Evolutionary conservation across 2,113 vertebrate species (phyloP).

Genomic region (Gymnobelideus leadbeateri): DNA sequence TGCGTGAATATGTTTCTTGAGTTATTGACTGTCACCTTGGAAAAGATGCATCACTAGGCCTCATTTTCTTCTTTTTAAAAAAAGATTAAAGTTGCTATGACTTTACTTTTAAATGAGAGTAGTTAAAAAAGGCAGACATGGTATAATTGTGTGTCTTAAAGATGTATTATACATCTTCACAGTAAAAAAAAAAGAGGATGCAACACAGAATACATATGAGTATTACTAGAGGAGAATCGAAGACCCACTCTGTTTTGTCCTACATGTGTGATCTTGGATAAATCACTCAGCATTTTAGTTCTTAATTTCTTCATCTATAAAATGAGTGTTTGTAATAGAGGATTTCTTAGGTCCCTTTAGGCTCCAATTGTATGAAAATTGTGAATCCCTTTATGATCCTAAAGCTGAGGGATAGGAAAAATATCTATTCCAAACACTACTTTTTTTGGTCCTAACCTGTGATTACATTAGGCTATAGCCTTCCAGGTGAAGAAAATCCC

Average conservation of each 20-base stretch:
- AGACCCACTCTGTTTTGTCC: background rate
- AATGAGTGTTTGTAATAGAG: background rate
- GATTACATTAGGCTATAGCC: background rate
- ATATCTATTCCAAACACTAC: background rate
- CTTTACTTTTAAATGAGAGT: constrained; percentile 43
- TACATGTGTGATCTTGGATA: background rate
- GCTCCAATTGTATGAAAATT: background rate
- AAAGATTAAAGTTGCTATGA: constrained; percentile 27
- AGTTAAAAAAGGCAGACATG: constrained; percentile 3
- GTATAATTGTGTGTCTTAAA: background rate
- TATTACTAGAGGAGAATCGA: background rate
- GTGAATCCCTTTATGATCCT: background rate
- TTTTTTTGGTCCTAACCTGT: background rate
- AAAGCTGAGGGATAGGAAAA: background rate
- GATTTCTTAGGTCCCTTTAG: background rate
- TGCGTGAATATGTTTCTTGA: constrained; percentile 1
- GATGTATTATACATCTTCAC: constrained; percentile 31
- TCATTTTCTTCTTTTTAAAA: background rate
- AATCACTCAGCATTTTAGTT: background rate
- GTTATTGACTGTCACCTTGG: background rate
- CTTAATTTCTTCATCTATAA: background rate
- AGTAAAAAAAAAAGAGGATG: constrained; percentile 30
- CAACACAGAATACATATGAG: background rate
- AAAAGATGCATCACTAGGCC: background rate
- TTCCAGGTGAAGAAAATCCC: background rate